Conservation (phyloP, 2,113 vertebrate species). For the Oreochromis aureus region DNA sequence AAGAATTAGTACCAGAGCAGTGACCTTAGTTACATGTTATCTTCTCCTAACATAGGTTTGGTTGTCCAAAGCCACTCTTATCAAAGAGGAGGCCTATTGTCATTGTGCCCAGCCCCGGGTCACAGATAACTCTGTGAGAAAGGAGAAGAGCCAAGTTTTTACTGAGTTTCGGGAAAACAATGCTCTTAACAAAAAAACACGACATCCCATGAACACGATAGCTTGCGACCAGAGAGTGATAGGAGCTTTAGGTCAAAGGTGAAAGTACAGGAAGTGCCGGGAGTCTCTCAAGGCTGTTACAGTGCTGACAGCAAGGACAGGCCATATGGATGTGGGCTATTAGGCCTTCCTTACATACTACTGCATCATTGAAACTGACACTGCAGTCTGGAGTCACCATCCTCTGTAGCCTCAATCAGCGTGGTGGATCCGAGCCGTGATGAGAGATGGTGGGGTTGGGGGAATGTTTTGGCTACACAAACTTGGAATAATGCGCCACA, state of each 20-base stretch:
- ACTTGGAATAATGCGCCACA: not conserved
- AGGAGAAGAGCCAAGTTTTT: not conserved
- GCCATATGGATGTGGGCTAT: not conserved
- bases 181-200: constrained; percentile 16
- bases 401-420: not conserved
- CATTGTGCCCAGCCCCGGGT: not conserved
- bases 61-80: not conserved
- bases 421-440: not conserved
- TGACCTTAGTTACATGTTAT: not conserved
- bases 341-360: constrained; percentile 27
- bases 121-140: constrained; percentile 2
- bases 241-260: constrained; percentile 61
- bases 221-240: constrained; percentile 40
- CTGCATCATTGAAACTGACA: not conserved
- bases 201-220: constrained; percentile 22
- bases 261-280: constrained; percentile 62
- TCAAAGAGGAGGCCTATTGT: not conserved
- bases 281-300: constrained; percentile 45
- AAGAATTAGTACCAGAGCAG: not conserved
- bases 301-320: constrained; percentile 60
- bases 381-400: not conserved
- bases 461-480: not conserved
- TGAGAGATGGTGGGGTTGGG: not conserved
- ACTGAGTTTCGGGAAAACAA: constrained; percentile 12
- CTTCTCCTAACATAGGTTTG: not conserved